These are phyloP conservation scores for Capromys pilorides DNA, from an alignment of 2,797 vertebrate species.

Conservation along the genomic window DNA sequence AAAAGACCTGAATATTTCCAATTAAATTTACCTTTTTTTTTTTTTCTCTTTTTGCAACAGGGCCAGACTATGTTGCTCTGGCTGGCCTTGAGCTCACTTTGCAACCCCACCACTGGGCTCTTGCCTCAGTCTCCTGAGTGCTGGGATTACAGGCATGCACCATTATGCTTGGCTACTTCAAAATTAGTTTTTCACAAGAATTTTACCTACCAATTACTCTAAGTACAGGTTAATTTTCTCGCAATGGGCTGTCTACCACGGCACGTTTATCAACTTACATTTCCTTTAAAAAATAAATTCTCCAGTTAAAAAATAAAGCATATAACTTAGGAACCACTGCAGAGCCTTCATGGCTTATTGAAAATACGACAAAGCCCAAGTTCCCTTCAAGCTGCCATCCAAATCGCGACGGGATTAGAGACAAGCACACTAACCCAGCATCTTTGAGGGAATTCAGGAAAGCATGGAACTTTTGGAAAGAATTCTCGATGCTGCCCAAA, in stretches of 20 bases:
- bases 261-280: background rate
- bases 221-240: background rate
- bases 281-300: constrained; percentile 21
- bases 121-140: too few relatives aligned
- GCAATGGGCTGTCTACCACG: constrained; percentile 20
- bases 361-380: background rate
- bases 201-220: constrained; percentile 24
- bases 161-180: too few relatives aligned
- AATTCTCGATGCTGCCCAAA: constrained; percentile 95
- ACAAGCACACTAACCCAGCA: constrained; percentile 90
- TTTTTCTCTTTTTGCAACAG: too few relatives aligned
- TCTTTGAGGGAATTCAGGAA: constrained; percentile 98
- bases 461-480: constrained; percentile 96
- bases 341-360: background rate
- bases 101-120: too few relatives aligned
- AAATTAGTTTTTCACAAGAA: constrained; percentile 28
- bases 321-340: background rate
- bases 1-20: constrained; percentile 37
- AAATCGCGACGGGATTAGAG: background rate
- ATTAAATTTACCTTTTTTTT: constrained; percentile 16
- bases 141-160: too few relatives aligned
- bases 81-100: too few relatives aligned
- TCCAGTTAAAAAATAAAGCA: background rate
- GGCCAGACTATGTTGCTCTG: too few relatives aligned
- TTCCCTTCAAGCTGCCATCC: constrained; percentile 42